phyloP scores from a whole-genome alignment of 2,888 invertebrate genomes.

The Andrena chrysosceles region DNA sequence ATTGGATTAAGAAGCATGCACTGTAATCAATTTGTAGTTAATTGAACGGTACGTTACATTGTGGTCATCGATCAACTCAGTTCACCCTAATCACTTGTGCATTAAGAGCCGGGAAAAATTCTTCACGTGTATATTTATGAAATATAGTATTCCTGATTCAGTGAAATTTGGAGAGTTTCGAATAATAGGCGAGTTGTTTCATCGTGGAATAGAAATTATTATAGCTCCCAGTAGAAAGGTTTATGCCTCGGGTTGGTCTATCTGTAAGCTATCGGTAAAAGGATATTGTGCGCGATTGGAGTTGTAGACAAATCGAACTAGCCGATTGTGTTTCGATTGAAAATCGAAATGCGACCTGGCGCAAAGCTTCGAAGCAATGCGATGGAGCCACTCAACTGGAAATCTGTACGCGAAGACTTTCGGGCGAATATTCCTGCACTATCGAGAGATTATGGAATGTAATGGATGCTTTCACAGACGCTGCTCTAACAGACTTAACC shows the following conservation, averaged over 20 bases:
- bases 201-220: background rate
- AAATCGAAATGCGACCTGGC: conserved; percentile 20
- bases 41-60: no score
- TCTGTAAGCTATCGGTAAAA: background rate
- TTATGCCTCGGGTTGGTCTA: background rate
- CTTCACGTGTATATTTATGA: background rate
- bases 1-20: conserved; percentile 71
- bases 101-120: background rate
- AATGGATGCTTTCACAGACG: background rate
- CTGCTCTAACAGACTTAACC: background rate
- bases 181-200: background rate
- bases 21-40: conserved; percentile 37
- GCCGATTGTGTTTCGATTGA: conserved; percentile 23
- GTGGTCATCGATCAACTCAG: background rate
- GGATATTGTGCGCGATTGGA: background rate
- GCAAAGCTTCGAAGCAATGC: background rate
- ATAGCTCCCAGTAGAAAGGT: background rate
- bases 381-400: background rate
- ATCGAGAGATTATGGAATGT: conserved; percentile 2
- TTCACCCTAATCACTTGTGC: no score
- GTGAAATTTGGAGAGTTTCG: no score
- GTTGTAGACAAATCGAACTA: conserved; percentile 28
- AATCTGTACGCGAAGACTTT: conserved; percentile 19
- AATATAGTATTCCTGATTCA: background rate
- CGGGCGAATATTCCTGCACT: background rate